Base-by-base conservation (phyloP, 2,113 vertebrate genomes). In the Colinus virginianus region DNA sequence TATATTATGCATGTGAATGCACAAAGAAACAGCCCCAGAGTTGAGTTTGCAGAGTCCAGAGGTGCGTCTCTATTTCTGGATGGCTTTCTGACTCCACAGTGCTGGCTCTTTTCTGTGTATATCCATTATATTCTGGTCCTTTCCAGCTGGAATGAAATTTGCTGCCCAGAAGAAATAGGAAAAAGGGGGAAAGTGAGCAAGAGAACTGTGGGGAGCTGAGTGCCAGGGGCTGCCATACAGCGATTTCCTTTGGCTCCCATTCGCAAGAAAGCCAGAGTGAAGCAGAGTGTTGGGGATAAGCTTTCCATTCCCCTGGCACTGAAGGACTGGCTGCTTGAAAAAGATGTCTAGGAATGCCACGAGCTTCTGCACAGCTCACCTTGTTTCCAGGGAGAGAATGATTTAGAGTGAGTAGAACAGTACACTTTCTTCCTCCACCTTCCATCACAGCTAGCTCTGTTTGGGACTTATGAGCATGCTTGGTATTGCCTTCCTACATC, bases 101-200 rank as follows among this genome's bases (percentile, higher is more conserved):
- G 23, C 20, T 2, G 9, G 1, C 12, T 84, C 93, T 51, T 93
- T 81, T 32, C 48, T 82, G 40, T 77, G 67, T 13, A 18, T 79
- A 67, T 82, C 20, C 1, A 5, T 51, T 70, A 38, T 11, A 61
- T 71, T 88, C 91, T 67, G 2, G 56, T 68, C 18, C n/a, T 81
- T 93, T 94, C 72, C 72, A 84, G 46, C 61, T 91, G 88, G 82
- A 95, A 90, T 30, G 26, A 84, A 95, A 84, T 30, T 78, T 78
- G 32, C 3, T 20, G 49, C 76, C 66, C 58, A 84, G 78, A 86
- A 90, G 46, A 90, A 90, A 81, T 62, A 69, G 7, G 72, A 40
- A 51, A 86, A 55, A 66, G 11, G 72, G 21, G 20, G 85, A 75
- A 45, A 75, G 16, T 25, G 68, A 82, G 26, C 25, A 23, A 91